phyloP scores from a whole-genome alignment of 2,888 invertebrate species.

The Hirtodrosophila histrioides region DNA sequence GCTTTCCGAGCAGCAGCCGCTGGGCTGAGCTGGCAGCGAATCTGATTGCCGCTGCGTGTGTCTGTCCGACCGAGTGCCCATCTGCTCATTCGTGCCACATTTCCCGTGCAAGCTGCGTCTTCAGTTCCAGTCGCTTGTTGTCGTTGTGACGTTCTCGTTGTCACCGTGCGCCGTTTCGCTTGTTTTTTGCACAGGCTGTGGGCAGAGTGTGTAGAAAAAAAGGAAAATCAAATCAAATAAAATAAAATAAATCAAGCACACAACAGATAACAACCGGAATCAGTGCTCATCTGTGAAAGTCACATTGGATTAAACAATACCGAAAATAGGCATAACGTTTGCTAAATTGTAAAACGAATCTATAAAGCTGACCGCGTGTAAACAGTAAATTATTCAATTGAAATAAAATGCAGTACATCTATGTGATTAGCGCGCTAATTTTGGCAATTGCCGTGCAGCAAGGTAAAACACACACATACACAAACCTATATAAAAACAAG shows the following conservation, averaged over 20 bases:
- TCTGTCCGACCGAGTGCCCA: slow-evolving; percentile 26
- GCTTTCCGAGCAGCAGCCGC: slow-evolving; percentile 28
- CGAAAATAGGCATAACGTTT: slow-evolving; percentile 17
- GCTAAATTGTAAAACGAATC: slow-evolving; percentile 6
- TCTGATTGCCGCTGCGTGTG: slow-evolving; percentile 12
- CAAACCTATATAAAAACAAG: slow-evolving; percentile 16
- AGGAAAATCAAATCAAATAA: slow-evolving; percentile 5
- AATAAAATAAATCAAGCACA: slow-evolving; percentile 4
- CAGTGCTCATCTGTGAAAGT: slow-evolving; percentile 12
- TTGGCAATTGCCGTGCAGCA: slow-evolving; percentile 84
- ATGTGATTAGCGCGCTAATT: slow-evolving; percentile 82
- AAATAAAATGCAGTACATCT: slow-evolving; percentile 82
- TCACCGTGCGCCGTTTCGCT: slow-evolving; percentile 48
- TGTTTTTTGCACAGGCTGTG: slow-evolving; percentile 41
- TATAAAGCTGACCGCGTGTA: background rate
- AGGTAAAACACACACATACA: slow-evolving; percentile 81
- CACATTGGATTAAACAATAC: background rate
- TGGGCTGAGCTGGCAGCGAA: slow-evolving; percentile 7
- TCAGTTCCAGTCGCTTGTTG: slow-evolving; percentile 63
- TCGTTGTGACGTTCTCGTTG: slow-evolving; percentile 47
- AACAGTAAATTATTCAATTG: slow-evolving; percentile 30
- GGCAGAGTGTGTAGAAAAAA: slow-evolving; percentile 13
- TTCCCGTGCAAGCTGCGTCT: slow-evolving; percentile 58
- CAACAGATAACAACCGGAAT: slow-evolving; percentile 26
- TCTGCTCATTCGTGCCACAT: slow-evolving; percentile 62